A percentile compares a stretch with the other conserved stretches of the same genome.
These are phyloP conservation scores for Phacellophora camtschatica DNA, from an alignment of 30 jellyfish, hydroid and myxozoan species.

Conservation along the genomic window DNA sequence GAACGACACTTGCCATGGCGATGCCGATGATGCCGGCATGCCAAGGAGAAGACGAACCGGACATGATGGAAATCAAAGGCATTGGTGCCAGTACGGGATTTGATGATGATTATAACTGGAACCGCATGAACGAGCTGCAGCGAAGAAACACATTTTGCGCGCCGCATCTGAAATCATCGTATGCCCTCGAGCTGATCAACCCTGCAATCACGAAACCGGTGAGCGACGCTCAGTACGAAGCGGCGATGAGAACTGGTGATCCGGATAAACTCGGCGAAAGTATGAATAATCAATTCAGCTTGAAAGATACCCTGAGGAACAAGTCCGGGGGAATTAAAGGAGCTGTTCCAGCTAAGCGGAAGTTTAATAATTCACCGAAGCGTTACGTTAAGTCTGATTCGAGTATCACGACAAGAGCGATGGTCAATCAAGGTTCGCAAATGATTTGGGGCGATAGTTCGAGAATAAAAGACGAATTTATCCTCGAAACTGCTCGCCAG, in stretches of 20 bases:
- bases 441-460: conserved; percentile 60
- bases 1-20: conserved; percentile 74
- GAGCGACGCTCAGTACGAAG: conserved; percentile 22
- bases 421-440: conserved; percentile 32
- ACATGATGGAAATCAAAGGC: conserved; percentile 60
- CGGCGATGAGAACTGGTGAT: conserved; percentile 16
- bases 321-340: neutral
- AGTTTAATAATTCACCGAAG: neutral
- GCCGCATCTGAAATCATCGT: conserved; percentile 85
- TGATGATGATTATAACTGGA: conserved; percentile 31
- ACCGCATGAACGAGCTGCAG: conserved; percentile 67
- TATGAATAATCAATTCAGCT: neutral
- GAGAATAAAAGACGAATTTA: conserved; percentile 27
- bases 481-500: neutral
- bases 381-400: conserved; percentile 59
- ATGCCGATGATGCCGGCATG: conserved; percentile 62
- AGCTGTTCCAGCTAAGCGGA: conserved; percentile 8
- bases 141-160: conserved; percentile 86
- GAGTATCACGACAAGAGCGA: conserved; percentile 31
- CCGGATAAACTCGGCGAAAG: too few relatives aligned
- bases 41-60: conserved; percentile 84
- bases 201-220: neutral
- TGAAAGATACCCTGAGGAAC: neutral
- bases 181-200: conserved; percentile 74
- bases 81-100: conserved; percentile 15